Evolutionary conservation across 92 coral and sea anemone species (phyloP), one percentile per base, ranked within the genome.

Genomic region (Hydrozoanthus gracilis): DNA sequence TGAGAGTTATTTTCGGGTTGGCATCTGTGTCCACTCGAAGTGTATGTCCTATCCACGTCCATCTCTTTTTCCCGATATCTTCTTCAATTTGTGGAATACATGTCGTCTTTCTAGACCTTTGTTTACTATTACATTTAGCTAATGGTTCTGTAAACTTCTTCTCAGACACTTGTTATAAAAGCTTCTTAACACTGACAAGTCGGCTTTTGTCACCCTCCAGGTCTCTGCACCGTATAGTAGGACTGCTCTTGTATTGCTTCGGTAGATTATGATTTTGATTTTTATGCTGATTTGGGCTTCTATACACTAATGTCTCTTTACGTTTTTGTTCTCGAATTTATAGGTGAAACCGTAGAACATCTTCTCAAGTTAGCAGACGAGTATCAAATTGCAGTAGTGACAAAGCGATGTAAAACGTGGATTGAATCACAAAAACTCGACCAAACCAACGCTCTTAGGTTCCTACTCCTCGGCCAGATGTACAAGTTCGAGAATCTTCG

Each of bases 381-480:
- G 39, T 27, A 27, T 27, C 39, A 27, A 27, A 27, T 2, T 27
- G 39, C 39, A 27, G 39, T 27, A 27, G 39, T 27, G 39, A 27
- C 39, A 2, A 27, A 2, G 39, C 39, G 71, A 65, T 65, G 71
- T 65, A 17, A 16, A 65, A 65, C 3, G 10, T 4, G 15, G 71
- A 7, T 65, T 0, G 17, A 15, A 12, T 1, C 39, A 5, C 39
- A 18, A 65, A 65, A 5, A 6, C 27, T 65, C 9, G 17, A 65
- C 17, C n/a, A n/a, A 65, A 16, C 15, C 6, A 65, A 65, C 17
- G 71, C 27, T n/a, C 17, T 65, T 12, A 17, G 44, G 7, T 3
- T n/a, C 71, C 71, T 65, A 44, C n/a, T 65, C 17, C 71, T 65
- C 7, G 71, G 71, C 71, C 71, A 65, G 17, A 65, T 12, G 39